A percentile compares a stretch with the other conserved stretches of the same genome.
These are phyloP conservation scores for Arctopsyche grandis DNA, from an alignment of 1,140 invertebrate genomes.

Conservation along the genomic window DNA sequence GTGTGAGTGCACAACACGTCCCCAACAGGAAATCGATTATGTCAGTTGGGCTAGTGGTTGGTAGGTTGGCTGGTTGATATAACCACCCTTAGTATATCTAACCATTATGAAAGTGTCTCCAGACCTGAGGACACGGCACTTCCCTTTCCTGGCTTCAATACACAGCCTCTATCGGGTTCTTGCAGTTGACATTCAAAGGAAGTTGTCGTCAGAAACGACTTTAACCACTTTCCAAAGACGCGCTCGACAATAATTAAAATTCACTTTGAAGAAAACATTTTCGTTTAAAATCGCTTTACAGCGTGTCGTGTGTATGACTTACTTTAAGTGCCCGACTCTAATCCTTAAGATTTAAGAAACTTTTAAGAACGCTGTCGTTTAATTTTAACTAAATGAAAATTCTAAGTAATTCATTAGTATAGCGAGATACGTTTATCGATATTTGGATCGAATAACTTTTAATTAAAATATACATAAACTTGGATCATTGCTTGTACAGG, in stretches of 20 bases:
- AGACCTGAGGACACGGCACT: conserved; percentile 13
- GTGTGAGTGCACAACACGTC: background rate
- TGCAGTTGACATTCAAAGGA: conserved; percentile 35
- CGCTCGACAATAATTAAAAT: background rate
- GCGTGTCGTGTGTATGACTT: too few species aligned
- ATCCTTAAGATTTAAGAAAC: too few species aligned
- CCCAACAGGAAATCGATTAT: conserved; percentile 53
- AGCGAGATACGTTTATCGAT: too few species aligned
- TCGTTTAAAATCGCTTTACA: background rate
- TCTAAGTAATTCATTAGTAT: too few species aligned
- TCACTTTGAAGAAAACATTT: background rate
- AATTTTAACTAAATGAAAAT: too few species aligned
- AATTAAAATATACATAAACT: too few species aligned
- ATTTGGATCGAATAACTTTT: too few species aligned
- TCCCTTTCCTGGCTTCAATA: conserved; percentile 28
- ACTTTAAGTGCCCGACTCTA: too few species aligned
- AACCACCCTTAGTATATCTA: background rate
- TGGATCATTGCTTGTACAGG: too few species aligned
- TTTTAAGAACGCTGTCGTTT: too few species aligned
- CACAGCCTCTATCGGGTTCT: background rate
- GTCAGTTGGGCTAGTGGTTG: conserved; percentile 46
- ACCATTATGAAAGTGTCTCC: conserved; percentile 48
- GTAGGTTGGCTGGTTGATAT: too few species aligned
- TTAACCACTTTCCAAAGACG: too few species aligned
- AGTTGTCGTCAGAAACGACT: conserved; percentile 4